phyloP scores from a whole-genome alignment of 2,797 vertebrate genomes.

The Paguma larvata region DNA sequence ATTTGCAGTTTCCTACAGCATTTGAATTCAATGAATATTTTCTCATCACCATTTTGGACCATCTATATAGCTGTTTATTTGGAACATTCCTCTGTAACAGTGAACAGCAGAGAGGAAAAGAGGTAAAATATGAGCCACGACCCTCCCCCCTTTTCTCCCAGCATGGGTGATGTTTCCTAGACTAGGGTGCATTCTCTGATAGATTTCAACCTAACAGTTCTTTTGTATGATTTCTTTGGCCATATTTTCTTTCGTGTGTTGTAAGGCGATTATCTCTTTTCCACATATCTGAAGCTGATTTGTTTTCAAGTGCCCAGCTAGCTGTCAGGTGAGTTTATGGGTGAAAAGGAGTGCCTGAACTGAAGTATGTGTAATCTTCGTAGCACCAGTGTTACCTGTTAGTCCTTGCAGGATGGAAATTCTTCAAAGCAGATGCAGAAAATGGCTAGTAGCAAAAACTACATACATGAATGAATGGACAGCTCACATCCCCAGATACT shows the following conservation, averaged over 20 bases:
- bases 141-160: neutral
- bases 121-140: constrained; percentile 89
- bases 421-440: constrained; percentile 15
- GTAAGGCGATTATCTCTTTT: neutral
- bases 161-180: neutral
- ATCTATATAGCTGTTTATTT: constrained; percentile 98
- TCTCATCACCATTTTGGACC: constrained; percentile 97
- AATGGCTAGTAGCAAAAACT: neutral
- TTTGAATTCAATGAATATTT: constrained; percentile 99
- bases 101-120: constrained; percentile 95
- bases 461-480: neutral
- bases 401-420: neutral
- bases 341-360: neutral
- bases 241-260: neutral
- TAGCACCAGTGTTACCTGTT: neutral
- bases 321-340: neutral
- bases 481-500: neutral
- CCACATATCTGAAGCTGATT: neutral
- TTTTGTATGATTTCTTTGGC: neutral
- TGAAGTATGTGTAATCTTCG: neutral
- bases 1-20: constrained; percentile 95
- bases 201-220: neutral
- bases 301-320: neutral
- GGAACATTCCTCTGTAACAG: constrained; percentile 98
- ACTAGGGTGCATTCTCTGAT: neutral